These are phyloP conservation scores for Garrulus glandarius DNA, from an alignment of 2,797 vertebrate species.

Conservation along the genomic window DNA sequence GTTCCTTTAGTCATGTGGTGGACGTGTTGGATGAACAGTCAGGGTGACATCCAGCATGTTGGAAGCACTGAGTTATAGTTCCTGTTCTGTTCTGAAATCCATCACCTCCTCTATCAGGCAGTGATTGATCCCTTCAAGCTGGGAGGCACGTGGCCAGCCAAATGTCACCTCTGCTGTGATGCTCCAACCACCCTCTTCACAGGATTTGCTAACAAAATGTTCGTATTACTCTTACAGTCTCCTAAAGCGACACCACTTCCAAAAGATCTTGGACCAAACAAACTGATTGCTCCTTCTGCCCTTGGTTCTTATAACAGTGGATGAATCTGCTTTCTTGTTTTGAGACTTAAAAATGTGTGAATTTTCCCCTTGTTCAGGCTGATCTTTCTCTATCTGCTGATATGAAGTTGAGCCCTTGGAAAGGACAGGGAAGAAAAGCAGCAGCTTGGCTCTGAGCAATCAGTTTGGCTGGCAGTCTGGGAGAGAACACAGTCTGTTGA, in stretches of 20 bases:
- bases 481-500: constrained; percentile 29
- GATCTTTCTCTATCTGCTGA: not conserved
- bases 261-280: not conserved
- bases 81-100: not conserved
- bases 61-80: not conserved
- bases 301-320: not conserved
- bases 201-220: not conserved
- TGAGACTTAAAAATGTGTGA: not conserved
- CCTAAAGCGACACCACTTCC: not conserved
- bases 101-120: not conserved
- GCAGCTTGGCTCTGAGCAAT: constrained; percentile 40
- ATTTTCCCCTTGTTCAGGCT: not conserved
- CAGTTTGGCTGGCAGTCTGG: constrained; percentile 25
- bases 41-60: not conserved
- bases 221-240: not conserved
- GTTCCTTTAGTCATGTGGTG: not conserved
- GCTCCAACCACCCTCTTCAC: not conserved
- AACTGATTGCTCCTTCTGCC: not conserved
- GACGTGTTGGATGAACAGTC: not conserved
- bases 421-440: constrained; percentile 23
- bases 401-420: not conserved
- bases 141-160: not conserved
- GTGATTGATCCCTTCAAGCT: not conserved
- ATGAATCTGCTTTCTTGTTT: not conserved
- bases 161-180: not conserved